These are phyloP conservation scores for Hemichromis elongatus DNA, from an alignment of 2,113 vertebrate genomes.

Conservation along the genomic window DNA sequence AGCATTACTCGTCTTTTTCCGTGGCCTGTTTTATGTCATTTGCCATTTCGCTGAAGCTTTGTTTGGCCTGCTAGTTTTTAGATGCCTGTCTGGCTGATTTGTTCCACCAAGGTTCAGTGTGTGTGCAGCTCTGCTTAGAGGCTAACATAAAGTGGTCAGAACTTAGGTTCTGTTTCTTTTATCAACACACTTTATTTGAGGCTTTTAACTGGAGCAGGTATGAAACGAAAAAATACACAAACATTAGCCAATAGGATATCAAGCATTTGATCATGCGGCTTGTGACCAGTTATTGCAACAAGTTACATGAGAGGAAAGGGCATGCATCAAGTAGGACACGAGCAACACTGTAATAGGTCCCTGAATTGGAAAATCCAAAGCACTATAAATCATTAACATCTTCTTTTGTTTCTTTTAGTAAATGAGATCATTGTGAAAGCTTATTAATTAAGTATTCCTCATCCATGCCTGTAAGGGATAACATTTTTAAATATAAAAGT, in stretches of 20 bases:
- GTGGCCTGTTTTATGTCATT: conserved; percentile 20
- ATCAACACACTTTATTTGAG: rapidly evolving
- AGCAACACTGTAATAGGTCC: neutral
- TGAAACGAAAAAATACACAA: neutral
- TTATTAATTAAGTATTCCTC: neutral
- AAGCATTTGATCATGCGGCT: neutral
- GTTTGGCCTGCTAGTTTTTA: neutral
- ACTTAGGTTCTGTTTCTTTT: neutral
- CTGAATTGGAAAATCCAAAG: neutral
- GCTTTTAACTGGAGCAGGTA: neutral
- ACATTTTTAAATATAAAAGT: neutral
- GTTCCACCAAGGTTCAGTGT: neutral
- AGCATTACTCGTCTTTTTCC: neutral
- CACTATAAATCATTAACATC: neutral
- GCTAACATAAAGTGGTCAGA: neutral
- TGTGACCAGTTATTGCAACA: neutral
- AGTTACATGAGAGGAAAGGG: neutral
- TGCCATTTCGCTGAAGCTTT: neutral
- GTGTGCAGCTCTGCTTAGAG: neutral
- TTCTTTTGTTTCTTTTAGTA: neutral
- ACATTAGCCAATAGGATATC: neutral
- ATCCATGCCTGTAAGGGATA: neutral
- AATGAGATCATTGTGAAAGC: neutral
- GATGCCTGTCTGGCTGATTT: neutral
- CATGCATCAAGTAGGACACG: rapidly evolving